phyloP scores from a whole-genome alignment of 2,888 invertebrate genomes.

The Leptinotarsa rubiginosa region DNA sequence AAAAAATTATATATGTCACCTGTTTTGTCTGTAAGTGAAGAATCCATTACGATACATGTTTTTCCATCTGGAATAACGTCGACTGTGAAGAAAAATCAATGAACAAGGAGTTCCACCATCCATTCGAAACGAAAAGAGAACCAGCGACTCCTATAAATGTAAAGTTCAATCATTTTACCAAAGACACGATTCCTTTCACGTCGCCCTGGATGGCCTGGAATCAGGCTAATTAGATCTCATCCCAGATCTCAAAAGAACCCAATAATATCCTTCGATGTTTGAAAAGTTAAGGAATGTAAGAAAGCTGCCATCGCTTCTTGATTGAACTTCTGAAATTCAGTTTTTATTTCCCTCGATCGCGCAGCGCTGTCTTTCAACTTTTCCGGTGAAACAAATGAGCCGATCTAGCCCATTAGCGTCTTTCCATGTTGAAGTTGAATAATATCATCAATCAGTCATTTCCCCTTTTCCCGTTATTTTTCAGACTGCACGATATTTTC shows the following conservation, averaged over 20 bases:
- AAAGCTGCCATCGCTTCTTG: background rate
- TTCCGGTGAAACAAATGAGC: conserved; percentile 1
- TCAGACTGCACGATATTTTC: background rate
- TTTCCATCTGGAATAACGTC: too few relatives aligned
- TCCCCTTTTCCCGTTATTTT: background rate
- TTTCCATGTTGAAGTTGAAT: conserved; percentile 8
- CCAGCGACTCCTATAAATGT: background rate
- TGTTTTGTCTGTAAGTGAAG: too few relatives aligned
- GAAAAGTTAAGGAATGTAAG: background rate
- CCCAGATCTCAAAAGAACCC: background rate
- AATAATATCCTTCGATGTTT: background rate
- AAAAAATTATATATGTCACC: too few relatives aligned
- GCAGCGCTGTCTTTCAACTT: background rate
- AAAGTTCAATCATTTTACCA: background rate
- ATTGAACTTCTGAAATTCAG: background rate
- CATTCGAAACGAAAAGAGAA: background rate
- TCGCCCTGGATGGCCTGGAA: background rate
- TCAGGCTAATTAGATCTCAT: background rate
- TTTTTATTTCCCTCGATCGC: background rate
- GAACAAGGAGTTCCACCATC: background rate
- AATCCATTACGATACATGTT: too few relatives aligned
- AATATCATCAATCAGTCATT: background rate
- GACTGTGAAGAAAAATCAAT: too few relatives aligned
- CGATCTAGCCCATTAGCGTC: conserved; percentile 1
- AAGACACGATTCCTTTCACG: too few relatives aligned